These are phyloP conservation scores for Cephalopterus ornatus DNA, from an alignment of 2,113 vertebrate genomes.

Conservation along the genomic window DNA sequence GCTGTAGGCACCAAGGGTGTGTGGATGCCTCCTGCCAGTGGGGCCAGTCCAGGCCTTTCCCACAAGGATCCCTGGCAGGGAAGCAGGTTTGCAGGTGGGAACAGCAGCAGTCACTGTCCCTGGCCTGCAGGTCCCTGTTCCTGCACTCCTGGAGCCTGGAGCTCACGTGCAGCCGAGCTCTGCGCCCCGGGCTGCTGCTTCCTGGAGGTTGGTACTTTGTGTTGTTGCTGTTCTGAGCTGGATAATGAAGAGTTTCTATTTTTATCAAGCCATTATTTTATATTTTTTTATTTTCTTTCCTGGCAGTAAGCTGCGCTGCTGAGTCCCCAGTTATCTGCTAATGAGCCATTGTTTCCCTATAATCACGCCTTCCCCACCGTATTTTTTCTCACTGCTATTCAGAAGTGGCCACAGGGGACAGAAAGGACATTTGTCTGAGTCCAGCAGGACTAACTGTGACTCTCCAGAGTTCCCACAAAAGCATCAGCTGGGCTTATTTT, in stretches of 20 bases:
- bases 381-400: background rate
- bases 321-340: background rate
- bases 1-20: background rate
- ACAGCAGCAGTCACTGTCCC: background rate
- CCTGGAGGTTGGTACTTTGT: background rate
- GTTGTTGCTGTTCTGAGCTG: background rate
- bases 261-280: background rate
- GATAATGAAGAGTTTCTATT: background rate
- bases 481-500: background rate
- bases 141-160: background rate
- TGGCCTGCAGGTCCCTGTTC: background rate
- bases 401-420: background rate
- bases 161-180: background rate
- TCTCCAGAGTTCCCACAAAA: background rate
- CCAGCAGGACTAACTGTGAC: background rate
- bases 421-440: background rate
- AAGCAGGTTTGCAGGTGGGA: background rate
- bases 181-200: accelerated
- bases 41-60: accelerated
- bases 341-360: background rate
- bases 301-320: background rate
- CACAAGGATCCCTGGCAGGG: accelerated
- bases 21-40: background rate
- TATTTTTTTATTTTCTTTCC: background rate
- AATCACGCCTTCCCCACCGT: background rate